Conservation (phyloP, 2,113 vertebrate genomes). For the Neodon shergylaensis region DNA sequence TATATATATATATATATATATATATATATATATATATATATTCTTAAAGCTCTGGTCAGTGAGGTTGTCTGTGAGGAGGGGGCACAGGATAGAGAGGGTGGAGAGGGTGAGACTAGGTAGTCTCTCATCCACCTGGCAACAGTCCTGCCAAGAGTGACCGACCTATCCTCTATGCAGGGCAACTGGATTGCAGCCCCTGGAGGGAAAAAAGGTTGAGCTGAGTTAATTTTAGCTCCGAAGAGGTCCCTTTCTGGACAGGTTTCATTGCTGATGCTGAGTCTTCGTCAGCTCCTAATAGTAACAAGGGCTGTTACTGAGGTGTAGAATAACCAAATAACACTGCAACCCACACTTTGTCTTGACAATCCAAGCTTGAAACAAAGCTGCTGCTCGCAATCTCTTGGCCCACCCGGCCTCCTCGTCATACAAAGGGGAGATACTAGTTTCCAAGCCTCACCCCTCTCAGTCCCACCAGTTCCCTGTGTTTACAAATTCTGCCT, state of each 20-base stretch:
- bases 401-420: slow-evolving; percentile 65
- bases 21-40: too few relatives aligned
- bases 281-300: slow-evolving; percentile 70
- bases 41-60: not conserved
- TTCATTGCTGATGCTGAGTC: slow-evolving; percentile 43
- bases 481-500: slow-evolving; percentile 87
- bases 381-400: slow-evolving; percentile 37
- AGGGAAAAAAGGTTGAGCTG: not conserved
- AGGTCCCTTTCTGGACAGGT: slow-evolving; percentile 41
- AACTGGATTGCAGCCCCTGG: not conserved
- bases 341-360: slow-evolving; percentile 66
- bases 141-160: slow-evolving; percentile 19
- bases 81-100: not conserved
- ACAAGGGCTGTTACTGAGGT: slow-evolving; percentile 64
- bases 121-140: not conserved
- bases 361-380: slow-evolving; percentile 60
- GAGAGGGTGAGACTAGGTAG: not conserved
- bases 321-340: slow-evolving; percentile 59
- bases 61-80: slow-evolving; percentile 30
- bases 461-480: slow-evolving; percentile 75
- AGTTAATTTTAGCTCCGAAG: slow-evolving; percentile 67
- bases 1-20: not conserved
- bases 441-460: slow-evolving; percentile 67
- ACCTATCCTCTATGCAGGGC: not conserved
- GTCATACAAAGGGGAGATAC: slow-evolving; percentile 56